phyloP scores from a whole-genome alignment of 30 jellyfish, hydroid and myxozoan genomes.

The Aurelia sp. region DNA sequence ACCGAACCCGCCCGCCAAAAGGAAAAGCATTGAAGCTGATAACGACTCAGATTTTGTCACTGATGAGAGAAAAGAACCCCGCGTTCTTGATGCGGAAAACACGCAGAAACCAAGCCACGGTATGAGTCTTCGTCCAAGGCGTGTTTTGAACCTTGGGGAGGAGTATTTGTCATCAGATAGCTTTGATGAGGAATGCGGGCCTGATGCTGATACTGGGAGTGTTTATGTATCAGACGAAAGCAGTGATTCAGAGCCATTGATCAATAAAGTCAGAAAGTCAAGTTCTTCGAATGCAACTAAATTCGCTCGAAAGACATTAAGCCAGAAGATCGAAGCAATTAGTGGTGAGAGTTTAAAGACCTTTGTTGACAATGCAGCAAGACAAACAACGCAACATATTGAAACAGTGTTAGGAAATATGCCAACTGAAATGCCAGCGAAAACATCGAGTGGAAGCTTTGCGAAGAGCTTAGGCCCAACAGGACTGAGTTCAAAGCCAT shows the following conservation, averaged over 20 bases:
- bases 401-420: not conserved
- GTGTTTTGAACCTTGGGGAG: conserved; percentile 20
- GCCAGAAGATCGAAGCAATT: not conserved
- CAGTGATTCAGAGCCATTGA: conserved; percentile 70
- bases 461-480: no score
- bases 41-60: conserved; percentile 15
- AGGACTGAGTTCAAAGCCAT: no score
- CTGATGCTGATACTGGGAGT: conserved; percentile 24
- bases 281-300: not conserved
- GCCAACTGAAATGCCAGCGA: not conserved
- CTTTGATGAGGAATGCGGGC: conserved; percentile 36
- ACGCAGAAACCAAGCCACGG: conserved; percentile 26
- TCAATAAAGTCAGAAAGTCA: conserved; percentile 29
- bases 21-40: conserved; percentile 5
- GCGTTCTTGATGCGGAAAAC: conserved; percentile 2
- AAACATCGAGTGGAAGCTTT: no score
- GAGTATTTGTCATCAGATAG: conserved; percentile 61
- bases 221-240: conserved; percentile 54
- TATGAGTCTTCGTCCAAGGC: conserved; percentile 65
- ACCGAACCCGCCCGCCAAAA: not conserved
- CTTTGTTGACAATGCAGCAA: conserved; percentile 14
- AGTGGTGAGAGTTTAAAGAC: not conserved
- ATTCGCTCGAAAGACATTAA: not conserved
- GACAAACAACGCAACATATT: not conserved
- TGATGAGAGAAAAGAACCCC: not conserved